Evolutionary conservation across 2,113 vertebrate genomes (phyloP).

Genomic region (Notarius quadriscutis): DNA sequence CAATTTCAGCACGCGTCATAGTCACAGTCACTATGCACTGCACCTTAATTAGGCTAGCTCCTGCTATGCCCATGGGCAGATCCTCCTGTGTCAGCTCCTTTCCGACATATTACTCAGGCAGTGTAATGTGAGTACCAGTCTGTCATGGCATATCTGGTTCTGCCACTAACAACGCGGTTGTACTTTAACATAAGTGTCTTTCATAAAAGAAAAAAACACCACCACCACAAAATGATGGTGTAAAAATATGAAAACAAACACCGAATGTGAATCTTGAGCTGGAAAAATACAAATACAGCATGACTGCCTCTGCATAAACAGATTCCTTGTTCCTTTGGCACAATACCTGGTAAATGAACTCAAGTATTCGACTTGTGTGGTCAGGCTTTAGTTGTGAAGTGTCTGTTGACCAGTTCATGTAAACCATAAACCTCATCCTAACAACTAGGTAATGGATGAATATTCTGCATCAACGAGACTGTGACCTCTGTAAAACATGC

Average conservation of each 20-base stretch:
- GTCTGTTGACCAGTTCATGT: conserved; percentile 17
- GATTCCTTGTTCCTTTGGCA: conserved; percentile 73
- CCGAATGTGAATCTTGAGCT: conserved; percentile 8
- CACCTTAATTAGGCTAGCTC: conserved; percentile 16
- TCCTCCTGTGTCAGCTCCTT: conserved; percentile 16
- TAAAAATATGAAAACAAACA: not conserved
- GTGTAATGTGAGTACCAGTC: not conserved
- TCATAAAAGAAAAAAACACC: not conserved
- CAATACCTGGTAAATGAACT: conserved; percentile 61
- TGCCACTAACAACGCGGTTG: not conserved
- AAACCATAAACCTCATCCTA: conserved; percentile 2
- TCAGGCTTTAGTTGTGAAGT: conserved; percentile 36
- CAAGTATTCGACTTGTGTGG: conserved; percentile 54
- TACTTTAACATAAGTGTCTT: conserved; percentile 20
- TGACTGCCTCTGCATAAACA: conserved; percentile 40
- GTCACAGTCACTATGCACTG: not conserved
- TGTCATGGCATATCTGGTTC: not conserved
- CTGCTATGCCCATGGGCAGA: conserved; percentile 9
- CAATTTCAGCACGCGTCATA: not conserved
- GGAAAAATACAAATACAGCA: conserved; percentile 12
- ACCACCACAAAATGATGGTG: not conserved
- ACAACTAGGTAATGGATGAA: conserved; percentile 10
- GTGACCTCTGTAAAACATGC: not conserved
- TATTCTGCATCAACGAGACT: not conserved
- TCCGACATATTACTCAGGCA: not conserved